Evolutionary conservation across 1,140 invertebrate genomes (phyloP).

Genomic region (Brachionus rubens): DNA sequence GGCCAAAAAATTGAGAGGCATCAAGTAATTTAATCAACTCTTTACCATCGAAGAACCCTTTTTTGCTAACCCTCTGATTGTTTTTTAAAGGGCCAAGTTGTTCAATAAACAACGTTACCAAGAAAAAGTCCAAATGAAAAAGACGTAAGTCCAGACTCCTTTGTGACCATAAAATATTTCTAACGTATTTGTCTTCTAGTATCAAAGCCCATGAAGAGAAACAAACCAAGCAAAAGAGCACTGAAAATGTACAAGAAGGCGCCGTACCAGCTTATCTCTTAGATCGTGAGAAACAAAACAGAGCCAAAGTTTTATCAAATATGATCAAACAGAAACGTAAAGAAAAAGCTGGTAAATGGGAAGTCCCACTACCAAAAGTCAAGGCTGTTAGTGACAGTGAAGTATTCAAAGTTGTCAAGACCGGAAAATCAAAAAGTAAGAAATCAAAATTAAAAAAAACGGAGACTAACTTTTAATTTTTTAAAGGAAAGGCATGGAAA

Average conservation of each 20-base stretch:
- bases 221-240: constrained; percentile 72
- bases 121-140: constrained; percentile 99
- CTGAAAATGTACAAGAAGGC: constrained; percentile 74
- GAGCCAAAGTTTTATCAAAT: constrained; percentile 92
- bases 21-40: constrained; percentile 66
- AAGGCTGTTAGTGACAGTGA: constrained; percentile 93
- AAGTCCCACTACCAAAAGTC: constrained; percentile 98
- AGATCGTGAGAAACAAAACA: constrained; percentile 88
- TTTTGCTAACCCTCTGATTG: too few relatives aligned
- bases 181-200: constrained; percentile 47
- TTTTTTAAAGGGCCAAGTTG: constrained; percentile 72
- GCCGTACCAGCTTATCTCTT: constrained; percentile 91
- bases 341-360: constrained; percentile 99
- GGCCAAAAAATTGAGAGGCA: constrained; percentile 83
- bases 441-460: not conserved
- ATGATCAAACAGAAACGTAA: constrained; percentile 99
- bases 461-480: constrained; percentile 34
- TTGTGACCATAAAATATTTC: not conserved
- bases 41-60: not conserved
- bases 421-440: constrained; percentile 81
- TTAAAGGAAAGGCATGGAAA: constrained; percentile 90
- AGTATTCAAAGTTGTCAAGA: constrained; percentile 89
- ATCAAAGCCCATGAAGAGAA: constrained; percentile 64
- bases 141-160: constrained; percentile 65
- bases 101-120: constrained; percentile 92